phyloP scores from a whole-genome alignment of 1,140 invertebrate genomes.

The Ridgeia piscesae region DNA sequence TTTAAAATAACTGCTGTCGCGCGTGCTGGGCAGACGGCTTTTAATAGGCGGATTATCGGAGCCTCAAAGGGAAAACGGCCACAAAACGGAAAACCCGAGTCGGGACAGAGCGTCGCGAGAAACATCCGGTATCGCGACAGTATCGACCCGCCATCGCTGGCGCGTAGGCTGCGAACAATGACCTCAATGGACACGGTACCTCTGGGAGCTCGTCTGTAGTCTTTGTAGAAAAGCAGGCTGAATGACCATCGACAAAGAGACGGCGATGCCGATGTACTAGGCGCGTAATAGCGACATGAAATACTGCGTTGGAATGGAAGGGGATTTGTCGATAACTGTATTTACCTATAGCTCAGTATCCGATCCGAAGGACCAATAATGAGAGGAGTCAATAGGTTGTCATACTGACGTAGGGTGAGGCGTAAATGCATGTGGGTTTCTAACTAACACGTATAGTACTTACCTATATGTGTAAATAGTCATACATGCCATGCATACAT shows the following conservation, averaged over 20 bases:
- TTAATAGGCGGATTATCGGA: not conserved
- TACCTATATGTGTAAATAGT: no score
- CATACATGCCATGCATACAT: no score
- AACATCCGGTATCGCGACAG: constrained; percentile 4
- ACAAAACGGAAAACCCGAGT: not conserved
- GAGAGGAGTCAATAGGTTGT: no score
- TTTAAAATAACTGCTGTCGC: not conserved
- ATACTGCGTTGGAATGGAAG: not conserved
- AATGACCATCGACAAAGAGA: not conserved
- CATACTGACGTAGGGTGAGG: no score
- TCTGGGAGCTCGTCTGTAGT: not conserved
- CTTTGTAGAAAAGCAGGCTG: not conserved
- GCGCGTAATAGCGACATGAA: not conserved
- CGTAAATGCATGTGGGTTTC: no score
- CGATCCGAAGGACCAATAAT: no score
- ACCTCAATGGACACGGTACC: not conserved
- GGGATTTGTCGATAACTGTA: not conserved
- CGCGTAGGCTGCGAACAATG: not conserved
- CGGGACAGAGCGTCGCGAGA: not conserved
- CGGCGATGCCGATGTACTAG: not conserved
- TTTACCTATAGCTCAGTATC: not conserved
- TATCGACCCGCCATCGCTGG: not conserved
- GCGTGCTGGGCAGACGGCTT: not conserved
- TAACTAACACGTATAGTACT: no score
- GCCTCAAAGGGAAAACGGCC: not conserved